These are phyloP conservation scores for Pseudococcus viburni DNA, from an alignment of 2,888 invertebrate species.

Conservation along the genomic window DNA sequence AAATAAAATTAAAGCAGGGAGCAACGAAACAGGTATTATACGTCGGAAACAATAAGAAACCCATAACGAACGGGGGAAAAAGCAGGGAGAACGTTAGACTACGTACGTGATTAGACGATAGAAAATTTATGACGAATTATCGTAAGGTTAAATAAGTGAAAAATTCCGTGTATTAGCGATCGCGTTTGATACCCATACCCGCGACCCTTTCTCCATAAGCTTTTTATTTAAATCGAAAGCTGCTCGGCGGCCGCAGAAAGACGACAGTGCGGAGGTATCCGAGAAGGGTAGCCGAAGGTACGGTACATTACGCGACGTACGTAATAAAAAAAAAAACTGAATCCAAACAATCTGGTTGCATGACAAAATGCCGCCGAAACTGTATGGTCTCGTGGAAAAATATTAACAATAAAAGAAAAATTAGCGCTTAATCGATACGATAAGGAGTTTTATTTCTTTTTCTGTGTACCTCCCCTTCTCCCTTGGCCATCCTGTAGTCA, in stretches of 20 bases:
- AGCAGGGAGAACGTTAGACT: background rate
- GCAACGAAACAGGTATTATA: too few relatives aligned
- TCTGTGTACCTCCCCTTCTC: background rate
- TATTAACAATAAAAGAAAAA: slow-evolving; percentile 52
- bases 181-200: slow-evolving; percentile 16
- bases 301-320: background rate
- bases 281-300: background rate
- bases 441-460: slow-evolving; percentile 48
- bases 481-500: background rate
- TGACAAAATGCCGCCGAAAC: slow-evolving; percentile 27
- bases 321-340: slow-evolving; percentile 13
- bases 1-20: too few relatives aligned
- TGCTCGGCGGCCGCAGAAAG: background rate
- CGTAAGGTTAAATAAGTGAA: slow-evolving; percentile 41
- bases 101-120: slow-evolving; percentile 39
- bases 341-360: slow-evolving; percentile 42
- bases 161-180: slow-evolving; percentile 45
- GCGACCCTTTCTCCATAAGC: background rate
- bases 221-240: slow-evolving; percentile 41
- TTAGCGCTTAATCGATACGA: slow-evolving; percentile 52
- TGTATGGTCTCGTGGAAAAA: slow-evolving; percentile 40
- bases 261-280: background rate
- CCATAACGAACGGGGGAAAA: background rate
- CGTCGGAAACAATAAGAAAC: background rate
- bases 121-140: slow-evolving; percentile 49